Base-by-base conservation (phyloP, 2,797 vertebrate species). In the Linurgus olivaceus region DNA sequence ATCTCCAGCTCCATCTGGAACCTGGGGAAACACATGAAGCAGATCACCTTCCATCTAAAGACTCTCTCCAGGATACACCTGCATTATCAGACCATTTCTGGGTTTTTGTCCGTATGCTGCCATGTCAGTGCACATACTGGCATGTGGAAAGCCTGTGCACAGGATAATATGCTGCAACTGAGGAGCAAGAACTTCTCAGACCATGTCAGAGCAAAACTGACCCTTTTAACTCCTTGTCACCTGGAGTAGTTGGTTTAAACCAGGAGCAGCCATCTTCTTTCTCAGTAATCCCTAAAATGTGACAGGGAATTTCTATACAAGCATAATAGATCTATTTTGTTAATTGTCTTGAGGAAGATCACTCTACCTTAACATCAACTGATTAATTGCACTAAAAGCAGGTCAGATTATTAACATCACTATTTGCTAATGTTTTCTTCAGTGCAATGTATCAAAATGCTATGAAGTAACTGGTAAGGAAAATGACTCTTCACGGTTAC, bases 1-100 rank as follows among this genome's bases (percentile, higher is more conserved):
- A 84, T 98, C 97, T 86, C 94, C 94, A 38, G 75, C 20, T 94
- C 91, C 89, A 62, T 98, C 97, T 5, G 96, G 87, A 73, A 97
- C 76, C 98, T 98, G 95, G 4, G 4, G 51, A 63, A 96, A 95
- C 16, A 88, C 31, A 88, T 7, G 63, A 65, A 93, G 35, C 50
- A 82, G 76, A 85, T 35, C 18, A 61, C 29, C 45, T 51, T 85
- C 28, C 44, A 80, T 71, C 54, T 67, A 37, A 37, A 85, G 42
- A 59, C 21, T 52, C 47, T 83, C 57, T 87, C 55, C n/a, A 76
- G 59, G 37, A 85, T 7, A 38, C 12, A 73, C 12, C 13, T 85
- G 29, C n/a, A 71, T 33, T 42, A 63, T 38, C 61, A 87, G 29
- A 65, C 24, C n/a, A 26, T 44, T 90, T 94, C 24, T 78, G 28